Percentiles rank a stretch among this genome's conserved stretches.
Conservation (phyloP, 2,888 invertebrate species). For the Vanessa cardui region DNA sequence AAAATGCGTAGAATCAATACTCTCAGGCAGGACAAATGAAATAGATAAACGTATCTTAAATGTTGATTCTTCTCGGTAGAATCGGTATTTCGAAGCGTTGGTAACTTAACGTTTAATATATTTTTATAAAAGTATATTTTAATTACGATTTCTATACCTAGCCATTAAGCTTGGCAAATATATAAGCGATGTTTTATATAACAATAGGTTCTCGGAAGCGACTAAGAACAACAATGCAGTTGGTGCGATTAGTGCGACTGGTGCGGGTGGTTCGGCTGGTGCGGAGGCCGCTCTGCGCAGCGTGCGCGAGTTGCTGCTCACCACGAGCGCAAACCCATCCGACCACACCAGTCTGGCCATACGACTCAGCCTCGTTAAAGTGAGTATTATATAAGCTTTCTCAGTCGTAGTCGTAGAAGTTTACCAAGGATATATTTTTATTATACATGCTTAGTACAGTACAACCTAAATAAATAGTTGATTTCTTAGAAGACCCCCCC, state of each 20-base stretch:
- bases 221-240: constrained; percentile 71
- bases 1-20: too few relatives aligned
- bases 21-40: too few relatives aligned
- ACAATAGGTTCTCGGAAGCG: constrained; percentile 44
- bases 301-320: constrained; percentile 77
- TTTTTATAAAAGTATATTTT: too few relatives aligned
- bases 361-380: constrained; percentile 85
- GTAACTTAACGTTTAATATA: too few relatives aligned
- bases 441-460: too few relatives aligned
- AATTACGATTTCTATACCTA: too few relatives aligned
- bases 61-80: too few relatives aligned
- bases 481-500: too few relatives aligned
- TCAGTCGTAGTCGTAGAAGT: not conserved
- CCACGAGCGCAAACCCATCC: constrained; percentile 84
- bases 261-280: not conserved
- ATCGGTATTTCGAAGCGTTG: too few relatives aligned
- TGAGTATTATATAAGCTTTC: constrained; percentile 46
- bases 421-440: not conserved
- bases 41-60: too few relatives aligned
- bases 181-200: not conserved
- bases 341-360: constrained; percentile 85
- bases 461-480: too few relatives aligned
- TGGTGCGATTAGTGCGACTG: not conserved
- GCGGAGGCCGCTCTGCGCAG: constrained; percentile 62
- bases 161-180: too few relatives aligned